Evolutionary conservation across 2,113 vertebrate species (phyloP).

Genomic region (Tyto alba): DNA sequence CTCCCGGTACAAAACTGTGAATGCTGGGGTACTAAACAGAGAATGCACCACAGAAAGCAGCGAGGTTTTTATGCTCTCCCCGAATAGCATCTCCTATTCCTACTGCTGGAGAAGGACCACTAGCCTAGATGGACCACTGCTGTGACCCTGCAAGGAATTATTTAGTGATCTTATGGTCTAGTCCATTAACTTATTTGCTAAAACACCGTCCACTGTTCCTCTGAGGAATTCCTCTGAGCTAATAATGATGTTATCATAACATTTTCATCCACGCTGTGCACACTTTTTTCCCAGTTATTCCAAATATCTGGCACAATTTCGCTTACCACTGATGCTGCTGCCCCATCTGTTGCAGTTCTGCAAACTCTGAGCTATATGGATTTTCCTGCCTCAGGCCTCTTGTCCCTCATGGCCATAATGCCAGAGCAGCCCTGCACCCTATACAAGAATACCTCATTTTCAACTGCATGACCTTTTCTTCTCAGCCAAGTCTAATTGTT

Average conservation of each 20-base stretch:
- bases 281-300: neutral
- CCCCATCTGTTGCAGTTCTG: neutral
- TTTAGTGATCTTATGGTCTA: neutral
- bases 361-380: neutral
- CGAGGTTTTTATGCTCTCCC: neutral
- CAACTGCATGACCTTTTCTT: neutral
- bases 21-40: neutral
- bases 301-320: neutral
- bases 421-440: neutral
- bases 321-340: neutral
- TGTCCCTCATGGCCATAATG: neutral
- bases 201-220: neutral
- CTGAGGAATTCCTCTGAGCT: neutral
- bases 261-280: neutral
- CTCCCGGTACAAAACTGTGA: neutral
- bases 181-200: neutral
- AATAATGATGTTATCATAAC: neutral
- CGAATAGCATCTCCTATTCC: neutral
- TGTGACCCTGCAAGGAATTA: neutral
- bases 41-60: neutral
- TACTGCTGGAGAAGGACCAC: neutral
- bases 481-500: neutral
- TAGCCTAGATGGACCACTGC: neutral
- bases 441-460: neutral
- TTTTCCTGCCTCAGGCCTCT: neutral